Percentiles rank a stretch among this genome's conserved stretches.
These are phyloP conservation scores for Kobus ellipsiprymnus DNA, from an alignment of 2,113 vertebrate species.

Conservation along the genomic window DNA sequence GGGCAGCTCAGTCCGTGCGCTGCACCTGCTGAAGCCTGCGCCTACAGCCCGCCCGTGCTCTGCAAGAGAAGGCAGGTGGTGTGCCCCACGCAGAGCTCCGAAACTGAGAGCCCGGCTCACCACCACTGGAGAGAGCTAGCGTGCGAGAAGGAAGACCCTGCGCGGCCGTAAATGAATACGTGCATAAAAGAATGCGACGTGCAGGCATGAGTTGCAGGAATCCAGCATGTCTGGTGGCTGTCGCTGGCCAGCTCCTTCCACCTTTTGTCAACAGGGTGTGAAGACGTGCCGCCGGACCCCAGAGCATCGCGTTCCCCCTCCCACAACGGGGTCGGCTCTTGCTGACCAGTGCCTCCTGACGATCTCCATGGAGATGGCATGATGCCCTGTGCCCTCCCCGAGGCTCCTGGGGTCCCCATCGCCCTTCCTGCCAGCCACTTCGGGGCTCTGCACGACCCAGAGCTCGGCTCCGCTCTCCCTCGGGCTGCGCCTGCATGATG, in stretches of 20 bases:
- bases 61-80: not conserved
- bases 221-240: not conserved
- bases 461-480: not conserved
- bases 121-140: accelerated
- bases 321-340: accelerated
- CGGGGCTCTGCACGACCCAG: not conserved
- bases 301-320: not conserved
- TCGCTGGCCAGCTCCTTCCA: not conserved
- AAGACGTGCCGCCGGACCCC: not conserved
- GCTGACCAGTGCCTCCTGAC: not conserved
- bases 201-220: accelerated
- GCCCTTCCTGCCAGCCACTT: not conserved
- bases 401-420: accelerated
- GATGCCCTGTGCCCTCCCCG: not conserved
- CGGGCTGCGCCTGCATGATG: no score
- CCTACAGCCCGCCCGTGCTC: not conserved
- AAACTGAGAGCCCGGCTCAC: not conserved
- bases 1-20: not conserved
- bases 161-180: accelerated
- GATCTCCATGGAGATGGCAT: not conserved
- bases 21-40: not conserved
- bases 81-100: not conserved
- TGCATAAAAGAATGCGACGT: accelerated
- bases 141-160: not conserved
- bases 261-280: slow-evolving; percentile 25